Percentiles rank a stretch among this genome's conserved stretches.
Evolutionary conservation across 1,140 invertebrate genomes (phyloP).

Genomic region (Meteorus sp.): DNA sequence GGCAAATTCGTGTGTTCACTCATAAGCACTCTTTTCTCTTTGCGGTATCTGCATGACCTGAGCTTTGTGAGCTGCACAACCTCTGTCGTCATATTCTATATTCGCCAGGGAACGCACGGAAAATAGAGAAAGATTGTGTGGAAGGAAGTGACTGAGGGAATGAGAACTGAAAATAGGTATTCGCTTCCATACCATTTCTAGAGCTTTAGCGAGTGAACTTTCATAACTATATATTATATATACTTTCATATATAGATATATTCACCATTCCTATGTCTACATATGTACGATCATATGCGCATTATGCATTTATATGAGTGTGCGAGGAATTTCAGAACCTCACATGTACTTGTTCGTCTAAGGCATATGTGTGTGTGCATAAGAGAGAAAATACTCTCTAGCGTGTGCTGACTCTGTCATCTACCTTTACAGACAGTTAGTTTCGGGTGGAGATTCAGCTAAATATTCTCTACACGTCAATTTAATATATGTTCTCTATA

Average conservation of each 20-base stretch:
- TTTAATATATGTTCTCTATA: not conserved
- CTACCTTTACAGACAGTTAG: not conserved
- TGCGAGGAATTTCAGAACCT: constrained; percentile 8
- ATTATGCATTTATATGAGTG: constrained; percentile 11
- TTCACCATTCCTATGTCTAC: not conserved
- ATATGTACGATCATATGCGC: constrained; percentile 2
- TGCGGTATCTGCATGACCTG: not conserved
- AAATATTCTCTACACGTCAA: not conserved
- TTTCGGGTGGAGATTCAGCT: not conserved
- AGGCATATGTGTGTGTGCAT: not conserved
- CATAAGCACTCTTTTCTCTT: too few species aligned
- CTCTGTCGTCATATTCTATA: too few species aligned
- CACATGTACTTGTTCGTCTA: too few species aligned
- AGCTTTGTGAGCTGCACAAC: not conserved
- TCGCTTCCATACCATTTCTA: constrained; percentile 3
- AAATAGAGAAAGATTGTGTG: not conserved
- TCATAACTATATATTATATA: too few species aligned
- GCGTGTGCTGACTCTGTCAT: not conserved
- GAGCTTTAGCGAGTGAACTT: not conserved
- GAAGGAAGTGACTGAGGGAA: not conserved
- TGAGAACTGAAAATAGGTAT: not conserved
- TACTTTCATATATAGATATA: not conserved
- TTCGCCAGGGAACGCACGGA: constrained; percentile 1
- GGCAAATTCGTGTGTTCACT: too few species aligned
- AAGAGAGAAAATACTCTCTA: not conserved